Evolutionary conservation across 2,113 vertebrate species (phyloP), one percentile per base, ranked within the genome.

Genomic region (Caranx ignobilis): DNA sequence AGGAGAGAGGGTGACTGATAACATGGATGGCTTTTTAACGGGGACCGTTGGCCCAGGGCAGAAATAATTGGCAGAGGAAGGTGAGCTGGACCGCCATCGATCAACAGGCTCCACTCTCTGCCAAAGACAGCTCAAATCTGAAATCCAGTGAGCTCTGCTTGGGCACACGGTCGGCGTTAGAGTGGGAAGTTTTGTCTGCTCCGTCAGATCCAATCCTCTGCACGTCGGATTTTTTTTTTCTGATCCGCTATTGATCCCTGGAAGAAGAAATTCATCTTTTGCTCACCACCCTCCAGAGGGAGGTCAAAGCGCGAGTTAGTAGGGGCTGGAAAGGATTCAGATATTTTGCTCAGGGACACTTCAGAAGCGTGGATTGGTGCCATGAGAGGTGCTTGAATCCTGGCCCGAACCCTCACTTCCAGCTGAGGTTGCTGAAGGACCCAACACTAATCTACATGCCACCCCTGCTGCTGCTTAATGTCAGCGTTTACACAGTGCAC

Each of bases 21-120:
- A 91, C 90, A 81, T 78, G 89, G 85, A 91, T 87, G 83, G 85
- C 83, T 90, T 91, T 92, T 94, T 90, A 94, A 92, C 89, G 68
- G 89, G 76, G 83, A 82, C 87, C 59, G 2, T 77, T 88, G 87
- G 88, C 85, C 86, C 87, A 39, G 86, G 86, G 89, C 82, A 86
- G 85, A 87, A 87, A 88, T 89, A 89, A 94, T 90, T 91, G 87
- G 89, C 91, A 87, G 78, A 84, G 79, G 87, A 89, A 93, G 90
- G 91, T 94, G 91, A 93, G 85, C 76, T 71, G 84, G 86, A 86
- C 89, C 13, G 19, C 81, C 90, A 92, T 94, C 85, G 88, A 93
- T 94, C 93, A 94, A 80, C 76, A 74, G 82, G 75, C 86, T 72
- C 64, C 12, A 35, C 71, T 87, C 82, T 75, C 62, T 79, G 87